These are phyloP conservation scores for Sialia sialis DNA, from an alignment of 2,113 vertebrate genomes.

Conservation along the genomic window DNA sequence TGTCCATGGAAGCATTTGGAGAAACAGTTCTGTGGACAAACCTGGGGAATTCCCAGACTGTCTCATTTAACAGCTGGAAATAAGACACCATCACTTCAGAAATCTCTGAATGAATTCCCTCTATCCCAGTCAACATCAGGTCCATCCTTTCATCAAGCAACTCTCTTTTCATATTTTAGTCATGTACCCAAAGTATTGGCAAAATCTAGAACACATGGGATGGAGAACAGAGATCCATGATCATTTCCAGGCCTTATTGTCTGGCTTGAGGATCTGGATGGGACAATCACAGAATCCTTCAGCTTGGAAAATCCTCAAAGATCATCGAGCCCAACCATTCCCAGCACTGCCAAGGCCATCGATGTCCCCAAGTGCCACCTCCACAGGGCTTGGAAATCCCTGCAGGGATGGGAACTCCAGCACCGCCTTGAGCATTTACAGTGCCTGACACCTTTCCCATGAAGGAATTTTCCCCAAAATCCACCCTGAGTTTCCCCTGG, in stretches of 20 bases:
- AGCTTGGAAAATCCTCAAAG: neutral
- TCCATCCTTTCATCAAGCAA: neutral
- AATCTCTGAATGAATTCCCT: neutral
- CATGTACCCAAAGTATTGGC: neutral
- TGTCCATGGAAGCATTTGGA: neutral
- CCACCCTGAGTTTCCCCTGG: neutral
- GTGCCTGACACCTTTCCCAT: accelerated
- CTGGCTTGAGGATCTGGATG: neutral
- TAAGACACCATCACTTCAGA: neutral
- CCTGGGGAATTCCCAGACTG: neutral
- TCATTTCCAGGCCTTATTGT: accelerated
- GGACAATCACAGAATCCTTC: neutral
- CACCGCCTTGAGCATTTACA: neutral
- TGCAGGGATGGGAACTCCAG: accelerated
- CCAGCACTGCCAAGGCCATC: neutral
- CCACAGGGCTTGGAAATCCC: neutral
- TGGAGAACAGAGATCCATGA: neutral
- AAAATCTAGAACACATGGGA: neutral
- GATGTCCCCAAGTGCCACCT: neutral
- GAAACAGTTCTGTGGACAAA: accelerated
- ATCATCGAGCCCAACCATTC: accelerated
- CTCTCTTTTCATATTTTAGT: neutral
- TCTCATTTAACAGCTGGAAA: neutral
- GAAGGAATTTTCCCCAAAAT: neutral
- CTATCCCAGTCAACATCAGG: neutral